Percentiles rank a stretch among this genome's conserved stretches.
Evolutionary conservation across 2,797 vertebrate genomes (phyloP).

Genomic region (Discoglossus pictus): DNA sequence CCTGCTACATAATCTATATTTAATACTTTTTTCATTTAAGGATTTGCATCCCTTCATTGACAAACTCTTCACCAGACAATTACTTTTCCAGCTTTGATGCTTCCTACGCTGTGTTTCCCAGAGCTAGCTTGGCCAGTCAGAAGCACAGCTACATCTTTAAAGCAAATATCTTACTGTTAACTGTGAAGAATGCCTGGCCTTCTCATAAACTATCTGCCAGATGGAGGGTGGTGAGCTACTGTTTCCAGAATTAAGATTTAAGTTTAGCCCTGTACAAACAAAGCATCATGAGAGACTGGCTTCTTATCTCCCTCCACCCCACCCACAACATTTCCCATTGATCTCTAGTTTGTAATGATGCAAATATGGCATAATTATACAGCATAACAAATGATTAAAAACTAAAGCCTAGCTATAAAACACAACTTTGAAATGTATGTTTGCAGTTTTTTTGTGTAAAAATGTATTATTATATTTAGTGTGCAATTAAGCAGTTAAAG

Average conservation of each 20-base stretch:
- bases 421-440: no score
- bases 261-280: slow-evolving; percentile 4
- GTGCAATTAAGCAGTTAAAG: no score
- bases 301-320: no score
- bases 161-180: slow-evolving; percentile 21
- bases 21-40: slow-evolving; percentile 6
- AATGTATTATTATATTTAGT: no score
- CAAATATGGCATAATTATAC: no score
- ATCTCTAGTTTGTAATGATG: no score
- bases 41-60: slow-evolving; percentile 31
- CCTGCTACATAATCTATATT: slow-evolving; percentile 21
- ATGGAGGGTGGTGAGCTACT: slow-evolving; percentile 37
- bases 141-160: slow-evolving; percentile 16
- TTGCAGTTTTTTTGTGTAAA: no score
- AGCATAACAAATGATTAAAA: no score
- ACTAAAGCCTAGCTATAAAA: no score
- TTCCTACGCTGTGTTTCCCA: slow-evolving; percentile 21
- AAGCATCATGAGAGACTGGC: no score
- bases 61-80: slow-evolving; percentile 11
- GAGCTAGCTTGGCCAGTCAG: slow-evolving; percentile 5
- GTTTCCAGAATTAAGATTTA: slow-evolving; percentile 22
- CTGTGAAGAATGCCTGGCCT: slow-evolving; percentile 21
- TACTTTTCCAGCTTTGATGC: slow-evolving; percentile 31
- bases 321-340: no score
- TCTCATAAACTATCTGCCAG: slow-evolving; percentile 45